Evolutionary conservation across 2,888 invertebrate genomes (phyloP).

Genomic region (Amblyteles armatorius): DNA sequence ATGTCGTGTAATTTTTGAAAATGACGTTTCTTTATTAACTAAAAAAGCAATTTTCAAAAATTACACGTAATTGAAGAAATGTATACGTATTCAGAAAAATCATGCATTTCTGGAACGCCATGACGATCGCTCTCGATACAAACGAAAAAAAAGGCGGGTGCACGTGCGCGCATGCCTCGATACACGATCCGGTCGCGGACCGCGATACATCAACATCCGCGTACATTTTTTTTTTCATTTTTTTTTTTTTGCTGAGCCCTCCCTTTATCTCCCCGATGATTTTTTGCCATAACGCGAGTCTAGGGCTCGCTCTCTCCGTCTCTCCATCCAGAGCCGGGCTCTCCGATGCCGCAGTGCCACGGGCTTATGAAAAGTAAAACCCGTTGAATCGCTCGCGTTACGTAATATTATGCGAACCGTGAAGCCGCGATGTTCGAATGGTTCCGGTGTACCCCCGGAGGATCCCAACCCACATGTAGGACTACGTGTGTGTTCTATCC

Average conservation of each 20-base stretch:
- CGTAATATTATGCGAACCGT: constrained; percentile 79
- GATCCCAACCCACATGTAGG: constrained; percentile 29
- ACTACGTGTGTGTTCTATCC: constrained; percentile 73
- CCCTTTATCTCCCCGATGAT: constrained; percentile 50
- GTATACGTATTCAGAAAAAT: background rate
- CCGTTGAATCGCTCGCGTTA: constrained; percentile 77
- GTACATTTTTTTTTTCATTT: constrained; percentile 11
- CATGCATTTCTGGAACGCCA: constrained; percentile 24
- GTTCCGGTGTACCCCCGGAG: constrained; percentile 69
- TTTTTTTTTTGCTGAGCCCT: constrained; percentile 15
- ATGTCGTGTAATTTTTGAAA: too few relatives aligned
- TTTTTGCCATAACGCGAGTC: constrained; percentile 68
- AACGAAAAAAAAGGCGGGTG: constrained; percentile 40
- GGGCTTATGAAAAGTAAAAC: constrained; percentile 76
- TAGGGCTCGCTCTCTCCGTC: background rate
- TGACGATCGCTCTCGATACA: constrained; percentile 47
- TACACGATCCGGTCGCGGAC: constrained; percentile 31
- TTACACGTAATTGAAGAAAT: too few relatives aligned
- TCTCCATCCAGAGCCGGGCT: constrained; percentile 40
- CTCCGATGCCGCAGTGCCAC: constrained; percentile 27
- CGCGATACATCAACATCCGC: background rate
- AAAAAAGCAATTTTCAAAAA: too few relatives aligned
- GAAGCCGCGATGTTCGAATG: constrained; percentile 79
- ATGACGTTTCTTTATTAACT: too few relatives aligned
- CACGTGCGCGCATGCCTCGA: constrained; percentile 26